Evolutionary conservation across 2,888 invertebrate genomes (phyloP), one percentile per base, ranked within the genome.

Genomic region (Drosophila fulvimacula): DNA sequence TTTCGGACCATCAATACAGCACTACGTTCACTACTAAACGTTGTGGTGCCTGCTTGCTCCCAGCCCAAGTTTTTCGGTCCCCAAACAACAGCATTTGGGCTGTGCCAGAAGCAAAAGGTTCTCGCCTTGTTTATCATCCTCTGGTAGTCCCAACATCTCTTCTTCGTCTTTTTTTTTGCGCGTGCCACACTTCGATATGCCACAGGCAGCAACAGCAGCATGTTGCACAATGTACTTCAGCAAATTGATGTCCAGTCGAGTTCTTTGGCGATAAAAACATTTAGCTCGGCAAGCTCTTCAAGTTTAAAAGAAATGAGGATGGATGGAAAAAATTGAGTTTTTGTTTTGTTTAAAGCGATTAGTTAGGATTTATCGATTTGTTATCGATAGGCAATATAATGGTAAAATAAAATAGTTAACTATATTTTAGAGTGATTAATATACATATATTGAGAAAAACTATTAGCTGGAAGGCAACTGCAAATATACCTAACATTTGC

Each of bases 61-160:
- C 4, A 2, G 2, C 7, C 59, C 32, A 46, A 38, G 61, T 13
- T 48, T 60, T 39, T 0, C 32, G 36, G 7, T 5, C 21, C 52
- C 5, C 52, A n/a, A n/a, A n/a, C 52, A 52, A 82, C 84, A 86
- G 68, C 74, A 69, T 74, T 81, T 77, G 87, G 84, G 87, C 79
- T 74, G 87, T 73, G 63, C 82, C 69, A 24, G 27, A 30, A 44
- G 51, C 57, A 46, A 21, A 21, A 41, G 36, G 34, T 36, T 30
- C 46, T 19, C 44, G 27, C 42, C 41, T 65, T 71, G 76, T 76
- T 76, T 68, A 48, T 48, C 32, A 51, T 41, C 17, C 48, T 48
- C 30, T 19, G 30, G 10, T 27, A 30, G 10, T 39, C 41, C 41
- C 53, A 60, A 24, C n/a, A 38, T n/a, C 4, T 17, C 2, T 5